These are phyloP conservation scores for Gambusia holbrooki DNA, from an alignment of 2,113 vertebrate species.

Conservation along the genomic window DNA sequence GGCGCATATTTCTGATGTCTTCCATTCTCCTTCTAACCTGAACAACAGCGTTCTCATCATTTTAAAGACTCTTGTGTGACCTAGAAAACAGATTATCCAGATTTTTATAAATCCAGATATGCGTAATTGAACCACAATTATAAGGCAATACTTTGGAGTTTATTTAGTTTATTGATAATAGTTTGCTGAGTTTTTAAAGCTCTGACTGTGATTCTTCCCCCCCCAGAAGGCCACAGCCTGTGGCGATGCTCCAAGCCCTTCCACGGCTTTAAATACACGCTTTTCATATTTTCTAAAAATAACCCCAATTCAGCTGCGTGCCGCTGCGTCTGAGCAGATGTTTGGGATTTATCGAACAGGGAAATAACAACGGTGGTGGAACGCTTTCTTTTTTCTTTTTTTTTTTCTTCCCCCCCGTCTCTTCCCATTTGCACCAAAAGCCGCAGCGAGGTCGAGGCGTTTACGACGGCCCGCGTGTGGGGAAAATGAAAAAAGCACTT, in stretches of 20 bases:
- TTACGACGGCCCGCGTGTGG: background rate
- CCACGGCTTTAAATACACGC: background rate
- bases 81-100: no score
- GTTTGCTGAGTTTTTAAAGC: background rate
- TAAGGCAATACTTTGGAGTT: background rate
- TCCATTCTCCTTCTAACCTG: background rate
- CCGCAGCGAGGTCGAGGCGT: background rate
- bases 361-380: background rate
- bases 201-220: background rate
- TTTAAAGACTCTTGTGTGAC: background rate
- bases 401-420: background rate
- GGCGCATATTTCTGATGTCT: slow-evolving; percentile 19
- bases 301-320: background rate
- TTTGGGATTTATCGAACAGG: background rate
- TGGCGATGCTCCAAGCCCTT: background rate
- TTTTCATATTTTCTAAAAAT: background rate
- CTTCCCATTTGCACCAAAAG: slow-evolving; percentile 2
- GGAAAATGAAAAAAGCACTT: slow-evolving; percentile 2
- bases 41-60: background rate
- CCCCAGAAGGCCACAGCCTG: background rate
- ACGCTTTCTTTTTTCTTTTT: background rate
- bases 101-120: background rate
- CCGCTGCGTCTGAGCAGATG: background rate
- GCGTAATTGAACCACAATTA: background rate
- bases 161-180: background rate